These are phyloP conservation scores for Acomys russatus DNA, from an alignment of 2,797 vertebrate species.

Conservation along the genomic window DNA sequence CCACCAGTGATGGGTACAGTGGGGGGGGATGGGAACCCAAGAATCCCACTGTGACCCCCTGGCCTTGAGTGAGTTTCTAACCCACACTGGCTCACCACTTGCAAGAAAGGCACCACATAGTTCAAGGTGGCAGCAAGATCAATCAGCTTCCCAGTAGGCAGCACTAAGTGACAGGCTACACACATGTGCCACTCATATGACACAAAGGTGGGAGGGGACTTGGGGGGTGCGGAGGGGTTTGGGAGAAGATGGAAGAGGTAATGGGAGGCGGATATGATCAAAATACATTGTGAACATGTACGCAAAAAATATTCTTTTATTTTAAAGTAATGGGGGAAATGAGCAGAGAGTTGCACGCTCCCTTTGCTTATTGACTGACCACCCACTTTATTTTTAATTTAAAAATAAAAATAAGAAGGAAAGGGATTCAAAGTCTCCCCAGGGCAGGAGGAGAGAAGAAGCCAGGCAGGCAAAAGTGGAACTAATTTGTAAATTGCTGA, in stretches of 20 bases:
- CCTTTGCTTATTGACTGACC: background rate
- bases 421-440: background rate
- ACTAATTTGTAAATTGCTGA: background rate
- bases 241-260: background rate
- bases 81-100: background rate
- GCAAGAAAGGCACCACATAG: slow-evolving; percentile 9
- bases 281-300: background rate
- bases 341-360: background rate
- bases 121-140: background rate
- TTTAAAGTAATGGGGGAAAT: too few relatives aligned
- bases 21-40: background rate
- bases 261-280: background rate
- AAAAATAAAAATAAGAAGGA: background rate
- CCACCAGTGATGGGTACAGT: background rate
- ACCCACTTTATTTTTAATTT: background rate
- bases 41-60: background rate
- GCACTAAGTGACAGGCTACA: background rate
- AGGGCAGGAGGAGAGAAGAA: background rate
- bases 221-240: background rate
- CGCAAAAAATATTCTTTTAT: background rate
- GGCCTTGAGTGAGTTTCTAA: background rate
- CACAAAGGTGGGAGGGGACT: too few relatives aligned
- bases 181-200: too few relatives aligned
- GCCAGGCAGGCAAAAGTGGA: background rate
- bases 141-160: background rate